Evolutionary conservation across 2,888 invertebrate species (phyloP).

Genomic region (Notodonta dromedarius): DNA sequence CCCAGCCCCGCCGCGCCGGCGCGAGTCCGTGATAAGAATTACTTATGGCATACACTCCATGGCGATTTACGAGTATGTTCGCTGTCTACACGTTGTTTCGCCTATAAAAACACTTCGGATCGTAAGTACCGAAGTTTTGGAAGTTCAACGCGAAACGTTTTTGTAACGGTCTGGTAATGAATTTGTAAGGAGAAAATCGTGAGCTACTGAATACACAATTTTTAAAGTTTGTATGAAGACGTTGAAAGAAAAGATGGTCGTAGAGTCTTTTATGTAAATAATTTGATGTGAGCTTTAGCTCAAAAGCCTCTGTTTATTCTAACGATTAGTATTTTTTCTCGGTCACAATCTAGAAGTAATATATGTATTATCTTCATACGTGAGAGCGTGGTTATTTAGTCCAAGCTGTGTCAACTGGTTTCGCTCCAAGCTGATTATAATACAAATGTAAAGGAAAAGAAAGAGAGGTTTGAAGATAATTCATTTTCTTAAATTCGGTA

Average conservation of each 20-base stretch:
- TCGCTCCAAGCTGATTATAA: too few relatives aligned
- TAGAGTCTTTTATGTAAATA: neutral
- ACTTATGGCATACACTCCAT: slow-evolving; percentile 20
- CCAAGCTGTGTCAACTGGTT: too few relatives aligned
- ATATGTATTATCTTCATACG: too few relatives aligned
- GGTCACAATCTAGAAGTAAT: too few relatives aligned
- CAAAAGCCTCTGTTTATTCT: too few relatives aligned
- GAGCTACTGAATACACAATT: slow-evolving; percentile 13
- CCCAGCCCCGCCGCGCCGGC: neutral
- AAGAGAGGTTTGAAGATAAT: too few relatives aligned
- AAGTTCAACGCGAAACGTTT: slow-evolving; percentile 33
- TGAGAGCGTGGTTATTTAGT: too few relatives aligned
- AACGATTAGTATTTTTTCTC: too few relatives aligned
- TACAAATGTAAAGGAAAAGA: too few relatives aligned
- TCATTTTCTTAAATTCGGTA: too few relatives aligned
- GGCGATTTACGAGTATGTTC: slow-evolving; percentile 14
- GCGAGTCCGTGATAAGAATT: slow-evolving; percentile 34
- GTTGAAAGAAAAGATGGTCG: neutral
- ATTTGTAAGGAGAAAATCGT: slow-evolving; percentile 29
- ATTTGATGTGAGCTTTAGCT: neutral
- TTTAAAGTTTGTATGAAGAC: slow-evolving; percentile 7
- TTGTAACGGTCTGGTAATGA: slow-evolving; percentile 39
- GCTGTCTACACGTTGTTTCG: slow-evolving; percentile 3
- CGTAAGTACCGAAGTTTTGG: slow-evolving; percentile 24
- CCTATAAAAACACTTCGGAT: slow-evolving; percentile 21